Evolutionary conservation across 2,888 invertebrate species (phyloP).

Genomic region (Antheraea yamamai): DNA sequence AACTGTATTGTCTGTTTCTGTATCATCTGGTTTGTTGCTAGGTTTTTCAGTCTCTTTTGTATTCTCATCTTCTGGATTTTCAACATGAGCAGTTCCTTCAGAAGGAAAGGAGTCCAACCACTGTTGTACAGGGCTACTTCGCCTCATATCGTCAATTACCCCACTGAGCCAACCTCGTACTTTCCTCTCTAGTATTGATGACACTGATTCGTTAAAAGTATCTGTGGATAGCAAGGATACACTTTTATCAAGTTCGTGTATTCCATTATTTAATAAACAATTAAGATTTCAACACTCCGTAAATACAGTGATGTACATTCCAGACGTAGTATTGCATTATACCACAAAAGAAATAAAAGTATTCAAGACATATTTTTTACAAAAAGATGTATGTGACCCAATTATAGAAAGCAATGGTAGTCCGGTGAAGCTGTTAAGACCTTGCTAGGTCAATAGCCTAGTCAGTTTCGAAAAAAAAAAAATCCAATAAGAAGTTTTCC

Average conservation of each 20-base stretch:
- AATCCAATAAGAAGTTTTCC: no score
- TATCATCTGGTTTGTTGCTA: slow-evolving; percentile 63
- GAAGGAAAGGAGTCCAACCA: slow-evolving; percentile 88
- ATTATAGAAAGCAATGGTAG: no score
- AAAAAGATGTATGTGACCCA: no score
- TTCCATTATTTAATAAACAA: background rate
- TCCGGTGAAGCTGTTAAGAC: no score
- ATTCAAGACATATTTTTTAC: no score
- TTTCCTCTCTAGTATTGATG: slow-evolving; percentile 72
- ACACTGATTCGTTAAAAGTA: slow-evolving; percentile 74
- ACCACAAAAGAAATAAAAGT: background rate
- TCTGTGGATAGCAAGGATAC: slow-evolving; percentile 45
- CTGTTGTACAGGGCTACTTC: slow-evolving; percentile 87
- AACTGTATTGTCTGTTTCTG: slow-evolving; percentile 65
- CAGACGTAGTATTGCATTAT: background rate
- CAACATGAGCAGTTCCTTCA: slow-evolving; percentile 43
- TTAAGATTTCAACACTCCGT: background rate
- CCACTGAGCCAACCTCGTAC: slow-evolving; percentile 76
- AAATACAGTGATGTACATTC: background rate
- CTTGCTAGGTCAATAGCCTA: no score
- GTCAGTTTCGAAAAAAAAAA: no score
- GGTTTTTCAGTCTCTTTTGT: slow-evolving; percentile 49
- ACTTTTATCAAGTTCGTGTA: background rate
- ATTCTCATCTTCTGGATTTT: slow-evolving; percentile 39
- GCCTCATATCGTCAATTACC: slow-evolving; percentile 82